phyloP scores from a whole-genome alignment of 2,797 vertebrate genomes.

The Micromesistius poutassou region DNA sequence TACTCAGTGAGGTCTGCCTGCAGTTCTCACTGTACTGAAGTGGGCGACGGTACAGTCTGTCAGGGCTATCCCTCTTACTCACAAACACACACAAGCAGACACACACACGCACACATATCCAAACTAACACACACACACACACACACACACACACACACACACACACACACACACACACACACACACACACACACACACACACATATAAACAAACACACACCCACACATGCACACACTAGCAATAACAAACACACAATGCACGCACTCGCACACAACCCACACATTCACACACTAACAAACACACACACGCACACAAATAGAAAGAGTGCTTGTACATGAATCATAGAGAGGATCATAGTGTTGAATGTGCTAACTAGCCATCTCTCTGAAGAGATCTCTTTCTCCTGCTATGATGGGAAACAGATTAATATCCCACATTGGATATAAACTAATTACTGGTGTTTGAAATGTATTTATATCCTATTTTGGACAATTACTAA shows the following conservation, averaged over 20 bases:
- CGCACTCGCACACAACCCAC: no score
- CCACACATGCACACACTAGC: no score
- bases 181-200: neutral
- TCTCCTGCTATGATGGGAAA: neutral
- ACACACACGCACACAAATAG: neutral
- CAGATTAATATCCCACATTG: neutral
- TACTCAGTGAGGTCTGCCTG: neutral
- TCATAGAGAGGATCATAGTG: neutral
- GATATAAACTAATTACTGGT: neutral
- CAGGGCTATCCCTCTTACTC: neutral
- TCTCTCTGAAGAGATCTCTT: neutral
- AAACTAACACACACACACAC: no score
- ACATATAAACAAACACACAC: no score
- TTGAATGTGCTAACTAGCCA: neutral
- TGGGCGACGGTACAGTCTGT: neutral
- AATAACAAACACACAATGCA: no score
- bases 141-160: no score
- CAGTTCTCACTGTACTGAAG: neutral
- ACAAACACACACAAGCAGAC: neutral
- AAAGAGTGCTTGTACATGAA: neutral
- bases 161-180: neutral
- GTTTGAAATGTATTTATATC: neutral
- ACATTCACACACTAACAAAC: neutral
- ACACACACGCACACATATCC: neutral
- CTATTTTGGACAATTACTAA: neutral